A percentile compares a stretch with the other conserved stretches of the same genome.
Evolutionary conservation across 2,888 invertebrate genomes (phyloP).

Genomic region (Eilema caniola): DNA sequence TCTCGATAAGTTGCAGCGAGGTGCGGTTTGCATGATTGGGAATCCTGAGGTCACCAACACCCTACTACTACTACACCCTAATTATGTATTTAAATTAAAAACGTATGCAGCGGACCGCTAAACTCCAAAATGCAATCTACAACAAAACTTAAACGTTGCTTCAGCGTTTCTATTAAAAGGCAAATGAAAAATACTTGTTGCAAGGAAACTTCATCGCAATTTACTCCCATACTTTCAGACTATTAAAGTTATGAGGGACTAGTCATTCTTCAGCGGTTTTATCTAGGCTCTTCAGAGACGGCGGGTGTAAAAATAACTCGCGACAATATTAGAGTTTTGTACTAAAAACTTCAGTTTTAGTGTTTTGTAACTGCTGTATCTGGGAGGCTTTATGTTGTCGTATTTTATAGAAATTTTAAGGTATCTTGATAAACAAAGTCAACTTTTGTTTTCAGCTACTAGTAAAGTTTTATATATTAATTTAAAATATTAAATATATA

Average conservation of each 20-base stretch:
- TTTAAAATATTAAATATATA: too few species aligned
- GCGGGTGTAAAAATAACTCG: neutral
- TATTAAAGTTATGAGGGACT: neutral
- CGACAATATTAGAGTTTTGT: neutral
- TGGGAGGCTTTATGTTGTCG: neutral
- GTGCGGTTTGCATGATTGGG: too few species aligned
- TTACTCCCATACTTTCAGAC: neutral
- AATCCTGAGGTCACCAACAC: too few species aligned
- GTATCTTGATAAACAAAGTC: neutral
- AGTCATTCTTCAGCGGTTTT: slow-evolving; percentile 1
- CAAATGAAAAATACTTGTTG: neutral
- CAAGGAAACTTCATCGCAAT: neutral
- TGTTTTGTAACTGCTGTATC: neutral
- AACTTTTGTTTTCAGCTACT: neutral
- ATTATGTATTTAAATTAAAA: too few species aligned
- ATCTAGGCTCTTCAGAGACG: neutral
- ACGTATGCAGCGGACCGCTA: too few species aligned
- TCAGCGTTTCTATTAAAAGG: neutral
- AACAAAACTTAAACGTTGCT: neutral
- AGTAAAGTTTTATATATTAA: neutral
- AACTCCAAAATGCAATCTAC: too few species aligned
- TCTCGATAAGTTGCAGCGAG: too few species aligned
- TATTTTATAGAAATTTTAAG: neutral
- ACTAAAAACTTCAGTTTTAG: neutral
- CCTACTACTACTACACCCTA: too few species aligned